Conservation (phyloP, 2,113 vertebrate species). For the Pseudorhombus dupliciocellatus region DNA sequence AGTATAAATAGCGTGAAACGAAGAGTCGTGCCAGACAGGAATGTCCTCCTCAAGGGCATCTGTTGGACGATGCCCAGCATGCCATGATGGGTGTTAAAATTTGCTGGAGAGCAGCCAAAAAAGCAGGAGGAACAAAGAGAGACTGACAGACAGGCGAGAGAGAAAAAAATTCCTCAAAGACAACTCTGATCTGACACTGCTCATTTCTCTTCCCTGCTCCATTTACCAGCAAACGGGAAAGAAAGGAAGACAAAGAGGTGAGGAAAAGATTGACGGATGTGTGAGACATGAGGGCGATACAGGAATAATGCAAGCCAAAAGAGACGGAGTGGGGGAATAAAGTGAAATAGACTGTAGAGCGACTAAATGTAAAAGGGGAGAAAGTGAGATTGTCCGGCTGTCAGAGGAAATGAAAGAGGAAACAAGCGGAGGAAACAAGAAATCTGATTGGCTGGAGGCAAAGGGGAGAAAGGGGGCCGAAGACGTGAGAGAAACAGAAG, state of each 20-base stretch:
- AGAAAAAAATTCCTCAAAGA: conserved; percentile 65
- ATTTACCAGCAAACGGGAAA: conserved; percentile 28
- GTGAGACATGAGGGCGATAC: conserved; percentile 22
- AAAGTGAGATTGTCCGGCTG: too few relatives aligned
- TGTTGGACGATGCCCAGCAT: conserved; percentile 66
- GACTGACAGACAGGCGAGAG: conserved; percentile 19
- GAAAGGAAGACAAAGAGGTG: conserved; percentile 27
- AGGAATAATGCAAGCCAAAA: conserved; percentile 6
- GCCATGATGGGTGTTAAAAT: conserved; percentile 74
- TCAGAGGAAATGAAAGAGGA: too few relatives aligned
- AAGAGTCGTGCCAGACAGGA: conserved; percentile 72
- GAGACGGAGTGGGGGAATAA: not conserved
- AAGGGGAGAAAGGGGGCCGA: not conserved
- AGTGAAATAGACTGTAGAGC: not conserved
- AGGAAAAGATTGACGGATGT: conserved; percentile 7
- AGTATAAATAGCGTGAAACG: conserved; percentile 74
- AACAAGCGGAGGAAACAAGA: too few relatives aligned
- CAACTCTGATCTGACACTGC: conserved; percentile 46
- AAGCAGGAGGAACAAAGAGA: not conserved
- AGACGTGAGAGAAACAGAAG: conserved; percentile 31
- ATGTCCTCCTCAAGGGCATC: conserved; percentile 77
- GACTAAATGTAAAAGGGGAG: not conserved
- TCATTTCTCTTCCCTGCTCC: conserved; percentile 40
- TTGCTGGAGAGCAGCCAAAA: conserved; percentile 78
- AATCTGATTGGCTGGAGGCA: too few relatives aligned